phyloP scores from a whole-genome alignment of 2,797 vertebrate species.

The Protosalanx chinensis region DNA sequence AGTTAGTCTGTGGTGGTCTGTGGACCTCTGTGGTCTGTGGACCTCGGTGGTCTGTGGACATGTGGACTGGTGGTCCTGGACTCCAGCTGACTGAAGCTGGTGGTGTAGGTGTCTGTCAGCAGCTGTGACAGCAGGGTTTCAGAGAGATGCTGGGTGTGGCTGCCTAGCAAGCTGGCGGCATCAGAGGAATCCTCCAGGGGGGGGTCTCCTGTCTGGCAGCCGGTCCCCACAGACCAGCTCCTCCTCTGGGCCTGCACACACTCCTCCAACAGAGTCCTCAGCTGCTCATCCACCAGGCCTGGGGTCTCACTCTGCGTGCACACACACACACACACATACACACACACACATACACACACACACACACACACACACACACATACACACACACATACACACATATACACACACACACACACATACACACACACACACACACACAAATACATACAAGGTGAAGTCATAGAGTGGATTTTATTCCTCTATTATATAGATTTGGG shows the following conservation, averaged over 20 bases:
- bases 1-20: neutral
- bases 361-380: too few species aligned
- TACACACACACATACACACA: too few species aligned
- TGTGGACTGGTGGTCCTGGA: conserved; percentile 6
- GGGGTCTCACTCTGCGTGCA: conserved; percentile 67
- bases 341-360: too few species aligned
- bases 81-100: conserved; percentile 14
- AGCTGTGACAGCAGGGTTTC: conserved; percentile 57
- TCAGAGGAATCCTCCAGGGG: conserved; percentile 19
- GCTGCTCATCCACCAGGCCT: conserved; percentile 73
- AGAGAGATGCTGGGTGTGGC: conserved; percentile 46
- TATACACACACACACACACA: too few species aligned
- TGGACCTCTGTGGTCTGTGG: too few species aligned
- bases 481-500: too few species aligned
- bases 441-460: too few species aligned
- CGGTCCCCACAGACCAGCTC: conserved; percentile 41
- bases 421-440: too few species aligned
- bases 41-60: neutral
- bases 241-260: conserved; percentile 69
- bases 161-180: conserved; percentile 45
- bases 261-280: conserved; percentile 80
- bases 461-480: too few species aligned
- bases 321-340: neutral
- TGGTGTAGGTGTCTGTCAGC: conserved; percentile 52
- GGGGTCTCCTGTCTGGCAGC: conserved; percentile 27